Evolutionary conservation across 2,797 vertebrate genomes (phyloP), one percentile per base, ranked within the genome.

Genomic region (Dromococcyx pavoninus): DNA sequence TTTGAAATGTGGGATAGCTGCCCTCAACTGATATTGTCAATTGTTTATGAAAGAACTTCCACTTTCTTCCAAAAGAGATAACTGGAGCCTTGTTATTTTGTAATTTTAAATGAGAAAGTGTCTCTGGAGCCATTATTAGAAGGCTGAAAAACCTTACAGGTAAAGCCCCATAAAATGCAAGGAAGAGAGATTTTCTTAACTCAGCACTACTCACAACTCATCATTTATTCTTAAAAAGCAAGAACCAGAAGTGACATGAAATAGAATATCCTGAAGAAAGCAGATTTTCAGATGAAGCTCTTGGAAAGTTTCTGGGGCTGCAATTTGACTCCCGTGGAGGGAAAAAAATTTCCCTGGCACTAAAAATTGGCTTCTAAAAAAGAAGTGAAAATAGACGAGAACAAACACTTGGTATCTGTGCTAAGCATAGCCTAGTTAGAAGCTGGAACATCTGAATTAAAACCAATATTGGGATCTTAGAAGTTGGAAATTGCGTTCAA

Each of bases 341-440:
- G 4, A 7, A 22, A 43, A 56, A 71, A 32, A 0, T 2, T 3
- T 53, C 2, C 0, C 2, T 16, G 56, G 7, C 18, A 51, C n/a
- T 62, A 30, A 70, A 66, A 77, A n/a, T 10, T 54, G 41, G 3
- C 30, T 76, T 80, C 27, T 51, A 32, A 44, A 44, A 44, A 54
- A 56, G 22, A 6, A 32, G 4, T 66, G 13, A 50, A 84, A 80
- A 27, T 33, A 58, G 10, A 5, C 70, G 25, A 53, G 41, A 86
- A 46, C 2, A 65, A 80, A 37, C 9, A 13, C 11, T 62, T 85
- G 4, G 3, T 64, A 5, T 62, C 27, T 50, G 1, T 65, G 30
- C 11, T 15, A n/a, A 44, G 70, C 10, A 19, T 50, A 64, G 21
- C 8, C 35, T 60, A 24, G 7, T 0, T 88, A 64, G 23, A 86